Evolutionary conservation across 2,888 invertebrate species (phyloP), one percentile per base, ranked within the genome.

Genomic region (Lithophane socia): DNA sequence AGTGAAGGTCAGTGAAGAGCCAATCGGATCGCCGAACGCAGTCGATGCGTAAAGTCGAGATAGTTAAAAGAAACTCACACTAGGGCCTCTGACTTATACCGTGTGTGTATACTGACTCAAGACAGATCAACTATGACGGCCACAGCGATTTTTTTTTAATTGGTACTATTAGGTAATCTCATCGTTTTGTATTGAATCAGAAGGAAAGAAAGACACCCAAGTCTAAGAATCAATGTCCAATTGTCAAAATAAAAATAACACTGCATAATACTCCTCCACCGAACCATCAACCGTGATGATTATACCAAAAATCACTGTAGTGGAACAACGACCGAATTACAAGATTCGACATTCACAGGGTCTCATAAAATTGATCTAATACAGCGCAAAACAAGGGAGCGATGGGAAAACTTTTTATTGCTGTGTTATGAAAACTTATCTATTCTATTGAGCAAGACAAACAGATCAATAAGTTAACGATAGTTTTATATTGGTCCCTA

Each of bases 381-480:
- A 64, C 75, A 69, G 70, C 29, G 56, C 63, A 74, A 80, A 76
- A 78, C 72, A 74, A 42, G 77, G 73, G 71, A 80, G 75, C 52
- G 60, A 73, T 29, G n/a, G 74, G 49, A 73, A 78, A 86, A 86
- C 68, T 86, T 86, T 86, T 77, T 88, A 78, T 86, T 79, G 78
- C 75, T 61, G 2, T 61, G 60, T 73, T 86, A 74, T 75, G 73
- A 78, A 73, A 86, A 86, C 76, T 82, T 77, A 74, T 69, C 73
- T 78, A 72, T 56, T 54, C 56, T 78, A 79, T 68, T 65, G 65
- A 77, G 42, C 44, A 79, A 79, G 80, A 85, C 73, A 87, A 87
- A 87, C 87, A 87, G 86, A 87, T 85, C 87, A 73, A 87, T 87
- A 84, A 86, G 49, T 65, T 60, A 75, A 77, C 44, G 68, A 66